phyloP scores from a whole-genome alignment of 2,113 vertebrate genomes.

The Notarius lentiginosus region DNA sequence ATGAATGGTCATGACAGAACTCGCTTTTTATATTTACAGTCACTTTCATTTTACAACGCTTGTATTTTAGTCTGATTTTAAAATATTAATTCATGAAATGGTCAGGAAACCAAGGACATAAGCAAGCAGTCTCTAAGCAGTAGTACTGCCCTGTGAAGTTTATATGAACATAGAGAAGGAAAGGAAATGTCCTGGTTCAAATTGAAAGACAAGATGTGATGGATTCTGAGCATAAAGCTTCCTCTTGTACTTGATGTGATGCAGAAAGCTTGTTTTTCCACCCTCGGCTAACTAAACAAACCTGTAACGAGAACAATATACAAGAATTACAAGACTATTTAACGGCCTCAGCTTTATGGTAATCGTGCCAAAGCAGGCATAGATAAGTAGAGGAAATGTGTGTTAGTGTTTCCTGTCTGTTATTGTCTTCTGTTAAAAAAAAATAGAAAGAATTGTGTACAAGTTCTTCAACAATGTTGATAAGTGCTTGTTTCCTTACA shows the following conservation, averaged over 20 bases:
- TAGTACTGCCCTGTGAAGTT: not conserved
- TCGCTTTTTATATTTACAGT: not conserved
- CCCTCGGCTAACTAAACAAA: not conserved
- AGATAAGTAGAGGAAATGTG: conserved; percentile 21
- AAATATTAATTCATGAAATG: not conserved
- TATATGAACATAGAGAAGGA: not conserved
- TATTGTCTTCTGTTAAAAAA: conserved; percentile 28
- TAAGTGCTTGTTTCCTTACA: not conserved
- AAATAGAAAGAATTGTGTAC: conserved; percentile 16
- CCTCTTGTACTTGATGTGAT: not conserved
- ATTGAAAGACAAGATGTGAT: not conserved
- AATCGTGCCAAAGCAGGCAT: conserved; percentile 9
- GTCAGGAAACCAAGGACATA: not conserved
- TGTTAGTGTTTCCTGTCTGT: conserved; percentile 24
- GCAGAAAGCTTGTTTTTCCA: not conserved
- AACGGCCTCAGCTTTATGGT: not conserved
- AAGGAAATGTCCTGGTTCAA: not conserved
- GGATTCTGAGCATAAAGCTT: not conserved
- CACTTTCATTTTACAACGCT: not conserved
- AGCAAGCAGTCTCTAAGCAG: not conserved
- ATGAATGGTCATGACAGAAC: not conserved
- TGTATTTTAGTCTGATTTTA: not conserved
- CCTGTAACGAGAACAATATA: not conserved
- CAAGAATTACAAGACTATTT: not conserved
- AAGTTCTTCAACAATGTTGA: not conserved